A percentile compares a stretch with the other conserved stretches of the same genome.
phyloP scores from a whole-genome alignment of 2,797 vertebrate species.

The Enteromius fasciolatus region DNA sequence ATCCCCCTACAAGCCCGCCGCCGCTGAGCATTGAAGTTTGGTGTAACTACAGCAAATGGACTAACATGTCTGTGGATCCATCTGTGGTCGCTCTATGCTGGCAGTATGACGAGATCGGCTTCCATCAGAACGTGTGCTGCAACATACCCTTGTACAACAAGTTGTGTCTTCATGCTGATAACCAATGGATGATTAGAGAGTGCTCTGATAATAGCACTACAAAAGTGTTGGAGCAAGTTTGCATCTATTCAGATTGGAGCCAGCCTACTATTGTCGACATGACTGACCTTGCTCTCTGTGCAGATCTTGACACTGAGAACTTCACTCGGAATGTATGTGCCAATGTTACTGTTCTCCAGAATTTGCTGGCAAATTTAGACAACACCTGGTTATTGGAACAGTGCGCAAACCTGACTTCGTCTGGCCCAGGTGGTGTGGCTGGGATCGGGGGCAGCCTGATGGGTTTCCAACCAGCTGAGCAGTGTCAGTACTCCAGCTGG shows the following conservation, averaged over 20 bases:
- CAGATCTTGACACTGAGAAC: slow-evolving; percentile 73
- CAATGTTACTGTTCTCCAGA: slow-evolving; percentile 71
- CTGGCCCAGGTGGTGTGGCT: slow-evolving; percentile 24
- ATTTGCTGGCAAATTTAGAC: slow-evolving; percentile 79
- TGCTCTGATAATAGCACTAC: slow-evolving; percentile 67
- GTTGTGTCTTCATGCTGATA: slow-evolving; percentile 68
- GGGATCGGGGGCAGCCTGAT: slow-evolving; percentile 16
- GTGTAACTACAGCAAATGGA: slow-evolving; percentile 78
- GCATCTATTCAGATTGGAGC: slow-evolving; percentile 76
- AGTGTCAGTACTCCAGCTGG: slow-evolving; percentile 79
- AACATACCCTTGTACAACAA: slow-evolving; percentile 65
- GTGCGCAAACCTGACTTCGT: slow-evolving; percentile 69
- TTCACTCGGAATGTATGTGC: slow-evolving; percentile 77
- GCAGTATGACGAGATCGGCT: slow-evolving; percentile 71
- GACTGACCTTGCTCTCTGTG: slow-evolving; percentile 79
- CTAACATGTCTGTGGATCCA: slow-evolving; percentile 64
- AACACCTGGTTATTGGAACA: slow-evolving; percentile 77
- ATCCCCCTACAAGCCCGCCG: slow-evolving; percentile 18
- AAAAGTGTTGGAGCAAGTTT: slow-evolving; percentile 64
- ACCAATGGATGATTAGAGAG: slow-evolving; percentile 72
- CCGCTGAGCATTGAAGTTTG: neutral
- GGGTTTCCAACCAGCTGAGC: slow-evolving; percentile 65
- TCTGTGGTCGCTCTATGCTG: slow-evolving; percentile 78
- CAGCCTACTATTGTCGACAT: slow-evolving; percentile 78
- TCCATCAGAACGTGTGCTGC: slow-evolving; percentile 78